Evolutionary conservation across 2,888 invertebrate species (phyloP), one percentile per base, ranked within the genome.

Genomic region (Polietes domitor): DNA sequence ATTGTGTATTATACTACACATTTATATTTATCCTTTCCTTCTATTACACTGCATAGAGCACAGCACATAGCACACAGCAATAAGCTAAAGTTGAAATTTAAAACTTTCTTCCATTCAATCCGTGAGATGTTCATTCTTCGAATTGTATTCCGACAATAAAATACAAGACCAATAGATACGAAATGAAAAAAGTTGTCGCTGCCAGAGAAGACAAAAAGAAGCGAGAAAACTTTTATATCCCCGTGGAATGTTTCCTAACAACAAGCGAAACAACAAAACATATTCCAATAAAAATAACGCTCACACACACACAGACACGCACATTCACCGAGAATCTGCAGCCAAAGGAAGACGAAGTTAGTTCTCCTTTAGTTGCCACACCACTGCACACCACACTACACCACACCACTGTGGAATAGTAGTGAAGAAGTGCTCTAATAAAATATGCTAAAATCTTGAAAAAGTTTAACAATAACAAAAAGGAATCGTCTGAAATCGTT

Each of bases 371-470:
- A n/a, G n/a, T n/a, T n/a, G n/a, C 24, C 15, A 12, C 12, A 4
- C 55, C 58, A 24, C 12, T 15, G 21, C 21, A 2, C 2, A 53
- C 47, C 47, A n/a, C 47, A n/a, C 47, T n/a, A 12, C n/a, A 47
- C n/a, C n/a, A n/a, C n/a, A n/a, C 12, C 28, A 61, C 61, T 61
- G 61, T 26, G 61, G 24, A 61, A 43, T 68, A 43, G 71, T 71
- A 63, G 87, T 87, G 86, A 88, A 74, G 65, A 83, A 83, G 76
- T 76, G 76, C 73, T 79, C 73, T 41, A 83, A 70, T 74, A 79
- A 79, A 79, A 77, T 81, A 80, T 81, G 76, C 75, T 76, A 81
- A 85, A 82, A 61, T 74, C 61, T 70, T 73, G 37, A 32, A 41
- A 78, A 85, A 74, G 21, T 61, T 70, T 58, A 76, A 72, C 73